Percentiles rank a stretch among this genome's conserved stretches.
Conservation (phyloP, 2,797 vertebrate genomes). For the Tolypeutes matacus region DNA sequence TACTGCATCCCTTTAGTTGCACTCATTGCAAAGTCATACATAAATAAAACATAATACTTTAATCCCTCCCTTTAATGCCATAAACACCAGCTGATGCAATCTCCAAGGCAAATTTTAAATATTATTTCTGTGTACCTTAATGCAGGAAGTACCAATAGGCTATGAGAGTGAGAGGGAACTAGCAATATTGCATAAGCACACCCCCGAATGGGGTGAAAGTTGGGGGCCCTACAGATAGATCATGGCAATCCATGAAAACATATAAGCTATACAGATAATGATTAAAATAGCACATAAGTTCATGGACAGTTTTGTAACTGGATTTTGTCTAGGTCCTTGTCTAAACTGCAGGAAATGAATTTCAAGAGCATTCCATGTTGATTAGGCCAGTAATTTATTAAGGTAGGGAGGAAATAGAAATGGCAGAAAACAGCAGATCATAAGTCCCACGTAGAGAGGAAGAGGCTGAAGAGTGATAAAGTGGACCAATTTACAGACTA, state of each 20-base stretch:
- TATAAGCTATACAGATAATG: neutral
- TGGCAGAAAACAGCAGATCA: too few species aligned
- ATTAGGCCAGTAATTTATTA: too few species aligned
- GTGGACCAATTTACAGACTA: too few species aligned
- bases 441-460: too few species aligned
- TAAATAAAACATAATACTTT: neutral
- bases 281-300: neutral
- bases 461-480: too few species aligned
- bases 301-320: neutral
- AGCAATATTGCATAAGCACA: too few species aligned
- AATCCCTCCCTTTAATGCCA: neutral
- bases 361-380: too few species aligned
- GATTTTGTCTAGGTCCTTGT: too few species aligned
- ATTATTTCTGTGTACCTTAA: neutral
- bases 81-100: constrained; percentile 13
- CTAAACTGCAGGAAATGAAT: too few species aligned
- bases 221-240: neutral
- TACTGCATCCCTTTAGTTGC: neutral
- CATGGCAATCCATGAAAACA: neutral
- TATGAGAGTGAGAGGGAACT: neutral
- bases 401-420: too few species aligned
- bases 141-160: neutral
- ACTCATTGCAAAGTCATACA: neutral
- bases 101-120: neutral
- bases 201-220: neutral